phyloP scores from a whole-genome alignment of 2,113 vertebrate species.

The Leuciscus idus region DNA sequence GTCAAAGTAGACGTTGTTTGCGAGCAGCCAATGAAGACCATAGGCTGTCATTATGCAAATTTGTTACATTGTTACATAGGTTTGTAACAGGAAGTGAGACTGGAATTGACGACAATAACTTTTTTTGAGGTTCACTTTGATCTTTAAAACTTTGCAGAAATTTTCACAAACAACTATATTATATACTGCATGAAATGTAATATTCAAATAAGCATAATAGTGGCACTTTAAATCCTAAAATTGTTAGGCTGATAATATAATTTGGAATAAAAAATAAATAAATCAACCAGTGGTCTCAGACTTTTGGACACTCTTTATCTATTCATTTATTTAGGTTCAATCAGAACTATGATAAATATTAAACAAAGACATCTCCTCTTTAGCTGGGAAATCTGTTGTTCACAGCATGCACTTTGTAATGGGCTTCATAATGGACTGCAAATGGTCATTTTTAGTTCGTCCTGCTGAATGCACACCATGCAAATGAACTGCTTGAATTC shows the following conservation, averaged over 20 bases:
- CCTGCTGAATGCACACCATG: slow-evolving; percentile 32
- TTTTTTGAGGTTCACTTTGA: too few relatives aligned
- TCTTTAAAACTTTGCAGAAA: too few relatives aligned
- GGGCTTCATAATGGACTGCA: slow-evolving; percentile 1
- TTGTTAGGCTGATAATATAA: background rate
- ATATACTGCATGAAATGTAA: too few relatives aligned
- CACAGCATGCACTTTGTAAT: slow-evolving; percentile 11
- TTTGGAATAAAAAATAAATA: background rate
- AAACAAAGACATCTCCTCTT: background rate
- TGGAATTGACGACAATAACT: too few relatives aligned
- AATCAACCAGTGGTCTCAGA: background rate
- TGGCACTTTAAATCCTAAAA: background rate
- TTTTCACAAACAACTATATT: too few relatives aligned
- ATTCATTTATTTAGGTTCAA: background rate
- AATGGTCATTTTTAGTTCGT: background rate
- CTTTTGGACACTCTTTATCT: background rate
- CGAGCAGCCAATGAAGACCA: too few relatives aligned
- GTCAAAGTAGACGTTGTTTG: too few relatives aligned
- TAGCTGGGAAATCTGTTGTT: background rate
- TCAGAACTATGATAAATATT: background rate
- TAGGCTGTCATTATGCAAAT: too few relatives aligned
- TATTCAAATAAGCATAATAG: too few relatives aligned
- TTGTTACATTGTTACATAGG: too few relatives aligned
- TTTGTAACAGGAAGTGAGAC: too few relatives aligned
- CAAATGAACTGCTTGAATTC: background rate